A percentile compares a stretch with the other conserved stretches of the same genome.
Evolutionary conservation across 2,113 vertebrate species (phyloP).

Genomic region (Cyanoramphus novaezelandiae): DNA sequence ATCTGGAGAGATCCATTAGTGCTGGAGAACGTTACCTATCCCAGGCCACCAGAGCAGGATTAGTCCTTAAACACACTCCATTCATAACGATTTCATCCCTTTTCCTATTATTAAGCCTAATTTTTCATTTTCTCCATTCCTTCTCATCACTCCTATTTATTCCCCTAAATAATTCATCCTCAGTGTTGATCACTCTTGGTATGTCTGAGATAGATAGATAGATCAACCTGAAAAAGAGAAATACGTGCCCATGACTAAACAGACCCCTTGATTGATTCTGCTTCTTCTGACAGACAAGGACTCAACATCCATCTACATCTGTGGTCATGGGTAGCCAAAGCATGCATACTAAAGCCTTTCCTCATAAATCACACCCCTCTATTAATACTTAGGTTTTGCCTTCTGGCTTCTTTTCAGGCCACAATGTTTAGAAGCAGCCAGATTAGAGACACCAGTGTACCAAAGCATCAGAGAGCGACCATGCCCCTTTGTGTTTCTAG

Average conservation of each 20-base stretch:
- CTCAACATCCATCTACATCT: slow-evolving; percentile 23
- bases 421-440: not conserved
- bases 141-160: slow-evolving; percentile 31
- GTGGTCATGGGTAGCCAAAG: not conserved
- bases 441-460: not conserved
- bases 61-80: not conserved
- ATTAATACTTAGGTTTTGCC: not conserved
- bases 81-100: not conserved
- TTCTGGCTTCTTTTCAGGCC: not conserved
- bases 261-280: slow-evolving; percentile 39
- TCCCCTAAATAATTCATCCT: slow-evolving; percentile 38
- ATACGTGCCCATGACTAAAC: slow-evolving; percentile 40
- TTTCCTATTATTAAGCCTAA: not conserved
- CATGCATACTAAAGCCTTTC: slow-evolving; percentile 24
- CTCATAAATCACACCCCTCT: slow-evolving; percentile 5
- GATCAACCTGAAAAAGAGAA: slow-evolving; percentile 39
- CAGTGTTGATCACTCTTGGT: slow-evolving; percentile 19
- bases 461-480: not conserved
- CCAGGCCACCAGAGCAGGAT: not conserved
- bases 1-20: not conserved
- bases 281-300: slow-evolving; percentile 44
- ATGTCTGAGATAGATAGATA: slow-evolving; percentile 15
- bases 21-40: not conserved
- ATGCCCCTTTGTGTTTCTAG: not conserved
- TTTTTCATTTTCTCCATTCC: slow-evolving; percentile 17